Evolutionary conservation across 2,888 invertebrate genomes (phyloP), one percentile per base, ranked within the genome.

Genomic region (Oligia fasciuncula): DNA sequence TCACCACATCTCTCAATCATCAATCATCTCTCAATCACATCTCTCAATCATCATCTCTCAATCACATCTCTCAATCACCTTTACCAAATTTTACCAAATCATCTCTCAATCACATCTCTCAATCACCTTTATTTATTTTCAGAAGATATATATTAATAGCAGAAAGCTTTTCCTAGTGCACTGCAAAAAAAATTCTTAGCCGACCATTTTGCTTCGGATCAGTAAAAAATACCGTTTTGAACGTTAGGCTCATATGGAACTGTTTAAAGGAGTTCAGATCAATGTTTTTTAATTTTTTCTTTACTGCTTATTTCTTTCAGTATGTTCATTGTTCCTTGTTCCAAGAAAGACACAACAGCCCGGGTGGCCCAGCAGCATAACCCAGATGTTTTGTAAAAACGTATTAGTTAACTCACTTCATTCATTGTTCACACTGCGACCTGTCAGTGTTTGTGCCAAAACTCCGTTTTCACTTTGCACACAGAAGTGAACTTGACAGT

Each of bases 401-500:
- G 23, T 29, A 67, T 40, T 54, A 60, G 54, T n/a, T 29, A 14
- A 8, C 17, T 17, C 29, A 46, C 17, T 81, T 40, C 60, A 40
- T 76, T 76, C 67, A 62, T 49, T 62, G 35, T 40, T 13, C 40
- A 4, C 40, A 17, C 23, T 46, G 51, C 0, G 54, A 46, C 35
- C 29, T 57, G 73, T 66, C 57, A 19, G 40, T 35, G 17, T 23
- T 35, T 49, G 82, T 80, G 82, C 80, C 80, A 80, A 81, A 62
- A 75, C 19, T 40, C 40, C 68, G 76, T 62, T 80, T 68, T 57
- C 54, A 76, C 23, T 81, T 68, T 14, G 3, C 13, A 23, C 40
- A 1, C 17, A 14, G 14, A 81, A 81, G 8, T 60, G n/a, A 81
- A 75, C 81, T 81, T 81, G 76, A 62, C 75, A 81, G 19, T 75